phyloP scores from a whole-genome alignment of 2,888 invertebrate species.

The Watsonalla binaria region DNA sequence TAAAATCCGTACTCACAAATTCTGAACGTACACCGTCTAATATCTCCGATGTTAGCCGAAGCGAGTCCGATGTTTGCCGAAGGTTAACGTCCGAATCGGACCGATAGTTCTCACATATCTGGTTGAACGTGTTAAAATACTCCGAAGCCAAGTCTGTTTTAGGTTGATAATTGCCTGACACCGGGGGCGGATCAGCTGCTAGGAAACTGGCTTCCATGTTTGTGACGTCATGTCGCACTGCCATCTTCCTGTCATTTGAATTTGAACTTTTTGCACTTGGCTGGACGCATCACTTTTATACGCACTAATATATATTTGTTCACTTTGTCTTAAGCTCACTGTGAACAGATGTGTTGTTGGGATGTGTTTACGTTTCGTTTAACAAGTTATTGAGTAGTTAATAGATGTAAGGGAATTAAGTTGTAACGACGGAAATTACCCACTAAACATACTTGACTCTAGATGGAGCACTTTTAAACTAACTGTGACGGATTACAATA shows the following conservation, averaged over 20 bases:
- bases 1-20: constrained; percentile 44
- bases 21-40: constrained; percentile 52
- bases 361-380: constrained; percentile 17
- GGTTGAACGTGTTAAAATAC: constrained; percentile 71
- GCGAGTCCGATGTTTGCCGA: constrained; percentile 61
- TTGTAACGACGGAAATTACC: background rate
- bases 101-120: constrained; percentile 67
- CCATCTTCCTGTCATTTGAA: constrained; percentile 54
- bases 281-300: constrained; percentile 46
- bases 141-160: constrained; percentile 60
- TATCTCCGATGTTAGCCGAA: constrained; percentile 63
- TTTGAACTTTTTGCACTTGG: constrained; percentile 58
- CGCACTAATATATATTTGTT: constrained; percentile 8
- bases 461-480: no score
- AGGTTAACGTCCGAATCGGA: constrained; percentile 54
- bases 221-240: constrained; percentile 54
- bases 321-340: background rate
- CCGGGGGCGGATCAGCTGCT: constrained; percentile 80
- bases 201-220: constrained; percentile 70
- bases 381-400: background rate
- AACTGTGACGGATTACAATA: no score
- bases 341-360: background rate
- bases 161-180: constrained; percentile 56
- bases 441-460: no score
- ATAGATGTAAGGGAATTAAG: background rate